Evolutionary conservation across 2,797 vertebrate species (phyloP), one percentile per base, ranked within the genome.

Genomic region (Agapornis canus): DNA sequence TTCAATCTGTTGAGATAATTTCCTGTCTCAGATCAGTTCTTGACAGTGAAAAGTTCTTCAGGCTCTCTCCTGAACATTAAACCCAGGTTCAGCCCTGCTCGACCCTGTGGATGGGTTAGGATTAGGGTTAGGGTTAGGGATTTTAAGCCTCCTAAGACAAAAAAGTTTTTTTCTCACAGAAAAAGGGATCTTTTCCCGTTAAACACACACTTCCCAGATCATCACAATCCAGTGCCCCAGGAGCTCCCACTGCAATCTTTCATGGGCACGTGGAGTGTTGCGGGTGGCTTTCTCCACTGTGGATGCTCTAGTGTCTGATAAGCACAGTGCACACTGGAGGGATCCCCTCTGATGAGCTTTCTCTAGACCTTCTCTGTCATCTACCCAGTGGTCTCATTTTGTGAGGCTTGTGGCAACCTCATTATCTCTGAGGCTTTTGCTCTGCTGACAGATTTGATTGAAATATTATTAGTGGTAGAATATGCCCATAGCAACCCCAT

Each of bases 1-100:
- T 93, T 94, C 84, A 43, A 48, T 78, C 47, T 47, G 43, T 47
- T 57, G 54, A 49, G 59, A 82, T 49, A 63, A 69, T 76, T 93
- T 82, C 48, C 51, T 59, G 17, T 40, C 72, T 54, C 31, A 32
- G 51, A 73, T 20, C 32, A 17, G n/a, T 61, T 88, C 42, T 68
- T 3, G 3, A 70, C 59, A 63, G 63, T n/a, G 59, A 82, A 77
- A 92, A 94, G 42, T 45, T 68, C 78, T 86, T 63, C 61, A 49
- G 66, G 40, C 31, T 69, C 20, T 63, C 43, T 82, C 72, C 66
- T 63, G 60, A 78, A 51, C 51, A 35, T 42, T 32, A 42, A 82
- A 81, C 18, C 25, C 23, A 57, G 86, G 32, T 43, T 65, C 73
- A 19, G 45, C 1, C 20, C 32, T 15, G 7, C 43, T 91, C 35